These are phyloP conservation scores for Paradisaea rubra DNA, from an alignment of 2,113 vertebrate genomes.

Conservation along the genomic window DNA sequence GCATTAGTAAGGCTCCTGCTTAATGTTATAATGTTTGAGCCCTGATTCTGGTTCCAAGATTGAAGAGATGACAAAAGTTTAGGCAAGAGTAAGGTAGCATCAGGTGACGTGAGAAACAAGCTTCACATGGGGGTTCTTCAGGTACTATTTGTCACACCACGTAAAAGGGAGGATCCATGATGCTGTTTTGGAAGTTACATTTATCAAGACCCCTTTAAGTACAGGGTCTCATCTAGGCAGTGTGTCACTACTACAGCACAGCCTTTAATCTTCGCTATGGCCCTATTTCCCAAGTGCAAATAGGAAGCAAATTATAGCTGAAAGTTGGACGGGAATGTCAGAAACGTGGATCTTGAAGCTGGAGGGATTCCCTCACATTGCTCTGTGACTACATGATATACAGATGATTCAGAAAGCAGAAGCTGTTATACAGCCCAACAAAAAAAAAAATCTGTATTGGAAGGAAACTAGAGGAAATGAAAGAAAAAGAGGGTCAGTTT, in stretches of 20 bases:
- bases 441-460: background rate
- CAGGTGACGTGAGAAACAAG: background rate
- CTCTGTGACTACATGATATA: background rate
- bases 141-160: background rate
- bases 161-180: background rate
- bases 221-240: background rate
- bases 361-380: background rate
- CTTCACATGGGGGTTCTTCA: background rate
- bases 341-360: background rate
- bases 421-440: background rate
- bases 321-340: background rate
- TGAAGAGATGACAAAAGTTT: background rate
- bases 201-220: background rate
- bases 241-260: rapidly evolving
- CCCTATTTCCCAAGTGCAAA: background rate
- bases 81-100: background rate
- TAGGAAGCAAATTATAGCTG: background rate
- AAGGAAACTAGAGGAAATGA: background rate
- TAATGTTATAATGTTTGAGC: background rate
- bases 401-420: background rate
- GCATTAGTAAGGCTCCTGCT: background rate
- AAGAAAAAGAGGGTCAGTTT: background rate
- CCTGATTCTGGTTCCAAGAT: background rate
- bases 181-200: background rate
- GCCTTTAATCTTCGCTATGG: background rate